Base-by-base conservation (phyloP, 2,797 vertebrate genomes). In the Tapirus indicus region DNA sequence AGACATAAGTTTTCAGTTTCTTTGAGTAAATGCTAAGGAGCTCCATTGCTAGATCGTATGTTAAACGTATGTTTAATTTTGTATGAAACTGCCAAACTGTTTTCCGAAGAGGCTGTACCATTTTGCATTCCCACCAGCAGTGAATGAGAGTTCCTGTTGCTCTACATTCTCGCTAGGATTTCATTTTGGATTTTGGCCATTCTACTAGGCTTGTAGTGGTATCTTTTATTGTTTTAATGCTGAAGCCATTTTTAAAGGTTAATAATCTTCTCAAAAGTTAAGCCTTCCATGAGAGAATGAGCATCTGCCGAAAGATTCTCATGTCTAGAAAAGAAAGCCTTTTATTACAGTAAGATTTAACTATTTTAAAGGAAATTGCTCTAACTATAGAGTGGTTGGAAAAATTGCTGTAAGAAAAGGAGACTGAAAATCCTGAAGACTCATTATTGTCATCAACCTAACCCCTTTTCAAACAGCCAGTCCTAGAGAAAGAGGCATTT, bases 181-280 rank as follows among this genome's bases (percentile, higher is more conserved):
- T 52, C 8, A 35, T 93, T 90, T 75, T 38, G 18, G 6, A 49
- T 74, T 74, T 74, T 79, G 56, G 8, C 35, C 32, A 44, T 72
- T 84, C 35, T 88, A 35, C 35, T 35, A 79, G 3, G 6, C 21
- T 7, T n/a, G 4, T 49, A 64, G 10, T 23, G 2, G 2, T 74
- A 44, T 80, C 25, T 82, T 38, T 38, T 25, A 85, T 66, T 62
- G 41, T 58, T 94, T 97, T 56, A 60, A 72, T 38, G 17, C 44
- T 66, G 78, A 74, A 74, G 75, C 1, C 17, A 56, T 41, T 86
- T 91, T 91, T 72, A 91, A 95, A 82, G 27, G 47, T 90, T 71
- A 77, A 58, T 77, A 77, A 80, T 69, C 23, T 60, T 68, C 23
- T 44, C 41, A 69, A 21, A 85, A 91, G 27, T 69, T 49, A 82